Base-by-base conservation (phyloP, 1,140 invertebrate species). In the Eubasilissa regina region DNA sequence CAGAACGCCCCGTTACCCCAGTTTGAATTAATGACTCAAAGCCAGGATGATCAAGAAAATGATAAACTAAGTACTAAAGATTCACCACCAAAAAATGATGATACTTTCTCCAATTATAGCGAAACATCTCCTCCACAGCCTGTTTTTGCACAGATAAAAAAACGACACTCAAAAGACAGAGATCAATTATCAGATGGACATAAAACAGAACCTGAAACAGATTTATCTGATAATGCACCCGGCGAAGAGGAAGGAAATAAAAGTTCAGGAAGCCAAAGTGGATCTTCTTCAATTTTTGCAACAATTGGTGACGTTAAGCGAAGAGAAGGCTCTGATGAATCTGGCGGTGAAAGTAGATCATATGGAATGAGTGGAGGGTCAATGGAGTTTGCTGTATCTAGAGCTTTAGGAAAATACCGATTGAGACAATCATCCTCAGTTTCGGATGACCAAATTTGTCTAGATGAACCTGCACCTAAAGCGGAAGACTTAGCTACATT, bases 301-400 rank as follows among this genome's bases (percentile, higher is more conserved):
- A 95, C 94, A 0, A 89, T 95, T 4, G 94, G 93, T 15, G 94
- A 94, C 78, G 90, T 92, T 0, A 95, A 94, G 88, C 90, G 91
- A 84, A 89, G 90, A 45, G 87, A 87, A 0, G 86, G 87, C 4
- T 90, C 91, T 19, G 91, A 93, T 80, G 91, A 91, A 83, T 86
- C 87, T 17, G 92, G 89, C 56, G 92, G 92, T 47, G 90, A 92
- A 4, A 93, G 92, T 68, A 88, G 87, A 82, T 86, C 87, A 21
- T 89, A 88, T 58, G 87, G 84, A 80, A 86, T 77, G 19, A 78
- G 87, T 53, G 87, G 88, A 75, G 88, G 87, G 12, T 88, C 82
- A 10, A 92, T 95, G 91, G 94, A 96, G 86, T 96, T 96, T 86
- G 95, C 95, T 0, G 95, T 95, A 4, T 96, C 94, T 0, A 87